A percentile compares a stretch with the other conserved stretches of the same genome.
Evolutionary conservation across 2,888 invertebrate genomes (phyloP).

Genomic region (Philaethria dido): DNA sequence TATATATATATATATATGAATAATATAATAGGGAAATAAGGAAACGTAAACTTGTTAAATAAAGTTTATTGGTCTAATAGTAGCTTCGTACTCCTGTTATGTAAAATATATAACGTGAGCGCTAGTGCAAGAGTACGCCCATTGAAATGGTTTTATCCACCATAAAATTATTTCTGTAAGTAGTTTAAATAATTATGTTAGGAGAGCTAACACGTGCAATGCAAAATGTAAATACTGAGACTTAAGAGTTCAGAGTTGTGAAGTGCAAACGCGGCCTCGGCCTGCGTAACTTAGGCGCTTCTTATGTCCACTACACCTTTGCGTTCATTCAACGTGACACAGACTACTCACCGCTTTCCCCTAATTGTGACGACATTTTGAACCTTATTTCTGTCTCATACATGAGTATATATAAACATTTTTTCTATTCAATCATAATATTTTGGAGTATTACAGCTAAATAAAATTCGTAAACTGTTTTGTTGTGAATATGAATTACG

Average conservation of each 20-base stretch:
- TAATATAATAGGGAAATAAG: background rate
- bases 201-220: background rate
- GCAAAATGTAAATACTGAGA: constrained; percentile 19
- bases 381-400: background rate
- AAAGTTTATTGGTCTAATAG: too few relatives aligned
- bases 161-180: background rate
- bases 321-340: constrained; percentile 39
- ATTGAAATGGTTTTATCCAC: constrained; percentile 4
- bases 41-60: too few relatives aligned
- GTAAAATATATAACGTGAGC: constrained; percentile 19
- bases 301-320: constrained; percentile 27
- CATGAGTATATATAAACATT: background rate
- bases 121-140: background rate
- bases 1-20: too few relatives aligned
- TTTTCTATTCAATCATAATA: background rate
- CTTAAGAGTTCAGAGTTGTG: background rate
- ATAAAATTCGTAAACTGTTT: background rate
- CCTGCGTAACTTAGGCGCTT: constrained; percentile 33
- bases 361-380: background rate
- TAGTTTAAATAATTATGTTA: background rate
- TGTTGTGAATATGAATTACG: background rate
- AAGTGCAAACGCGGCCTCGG: background rate
- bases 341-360: too few relatives aligned
- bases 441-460: too few relatives aligned
- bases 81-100: too few relatives aligned